Evolutionary conservation across 2,113 vertebrate species (phyloP), one percentile per base, ranked within the genome.

Genomic region (Rallus limicola): DNA sequence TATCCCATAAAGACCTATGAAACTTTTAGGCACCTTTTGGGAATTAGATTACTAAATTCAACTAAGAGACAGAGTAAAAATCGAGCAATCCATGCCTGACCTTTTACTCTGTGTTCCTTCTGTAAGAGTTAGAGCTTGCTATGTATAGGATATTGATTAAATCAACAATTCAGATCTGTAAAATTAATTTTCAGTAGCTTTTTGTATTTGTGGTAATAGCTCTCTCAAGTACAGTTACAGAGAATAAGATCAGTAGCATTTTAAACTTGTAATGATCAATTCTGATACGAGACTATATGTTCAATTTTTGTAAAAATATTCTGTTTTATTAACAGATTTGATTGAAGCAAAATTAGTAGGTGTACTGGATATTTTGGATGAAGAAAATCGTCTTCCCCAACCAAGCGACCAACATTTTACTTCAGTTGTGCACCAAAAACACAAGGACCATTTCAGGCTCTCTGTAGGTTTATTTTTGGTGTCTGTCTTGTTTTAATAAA

Each of bases 361-460:
- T 38, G 98, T 99, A 64, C 97, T 99, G 97, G 99, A 99, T 97
- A 99, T 99, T 97, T 97, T 99, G 98, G 99, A 99, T 96, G 99
- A 99, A 97, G 99, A 99, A 98, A 99, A 99, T 94, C 98, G 99
- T 18, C 99, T 99, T 88, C 99, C 99, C 60, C 99, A 99, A 26
- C 98, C 99, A 76, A 99, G 98, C 9, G 99, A 99, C 97, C 99
- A 99, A 77, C 99, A 99, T 97, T 99, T 99, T 63, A 99, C 99
- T 8, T 98, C 99, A 59, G 97, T 97, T 1, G 98, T 99, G 29
- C 99, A 99, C 97, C 99, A 98, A 95, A 99, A 99, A 64, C 99
- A 99, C 98, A 99, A 99, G 95, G 97, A 99, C 53, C 99, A 99
- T 96, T 99, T 99, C 98, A 98, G 99, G 15, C 98, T 99, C 87